Conservation (phyloP, 2,888 invertebrate species). For the Dryobotodes eremita region DNA sequence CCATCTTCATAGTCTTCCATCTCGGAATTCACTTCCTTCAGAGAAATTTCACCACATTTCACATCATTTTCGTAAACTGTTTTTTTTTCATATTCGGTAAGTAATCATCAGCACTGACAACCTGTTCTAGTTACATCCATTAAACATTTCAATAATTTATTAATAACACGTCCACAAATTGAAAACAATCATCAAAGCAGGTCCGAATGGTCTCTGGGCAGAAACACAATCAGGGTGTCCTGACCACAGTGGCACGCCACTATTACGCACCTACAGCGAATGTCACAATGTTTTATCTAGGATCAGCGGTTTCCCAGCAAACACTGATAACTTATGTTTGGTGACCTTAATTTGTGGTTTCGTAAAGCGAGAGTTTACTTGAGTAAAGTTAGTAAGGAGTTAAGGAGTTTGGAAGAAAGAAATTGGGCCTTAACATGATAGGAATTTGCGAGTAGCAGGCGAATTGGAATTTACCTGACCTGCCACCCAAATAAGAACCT, state of each 20-base stretch:
- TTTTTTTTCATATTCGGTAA: background rate
- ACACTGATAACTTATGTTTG: conserved; percentile 54
- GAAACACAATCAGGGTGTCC: conserved; percentile 25
- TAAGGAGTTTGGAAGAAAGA: conserved; percentile 4
- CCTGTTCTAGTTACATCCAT: background rate
- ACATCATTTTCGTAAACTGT: background rate
- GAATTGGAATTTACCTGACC: background rate
- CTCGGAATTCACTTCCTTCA: background rate
- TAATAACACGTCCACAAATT: conserved; percentile 13
- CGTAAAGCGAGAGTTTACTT: conserved; percentile 39
- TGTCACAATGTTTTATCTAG: conserved; percentile 56
- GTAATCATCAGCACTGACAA: background rate
- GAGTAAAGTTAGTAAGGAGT: conserved; percentile 16
- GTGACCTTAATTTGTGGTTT: conserved; percentile 60
- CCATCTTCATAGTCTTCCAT: background rate
- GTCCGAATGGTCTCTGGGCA: conserved; percentile 26
- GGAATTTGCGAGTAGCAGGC: background rate
- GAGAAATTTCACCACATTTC: background rate
- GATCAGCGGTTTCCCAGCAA: conserved; percentile 53
- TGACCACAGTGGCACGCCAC: conserved; percentile 42
- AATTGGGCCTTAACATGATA: conserved; percentile 1
- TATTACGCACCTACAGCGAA: conserved; percentile 35
- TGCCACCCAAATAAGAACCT: background rate
- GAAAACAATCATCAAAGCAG: conserved; percentile 30
- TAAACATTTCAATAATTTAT: background rate